Base-by-base conservation (phyloP, 2,113 vertebrate species). In the Origma solitaria region DNA sequence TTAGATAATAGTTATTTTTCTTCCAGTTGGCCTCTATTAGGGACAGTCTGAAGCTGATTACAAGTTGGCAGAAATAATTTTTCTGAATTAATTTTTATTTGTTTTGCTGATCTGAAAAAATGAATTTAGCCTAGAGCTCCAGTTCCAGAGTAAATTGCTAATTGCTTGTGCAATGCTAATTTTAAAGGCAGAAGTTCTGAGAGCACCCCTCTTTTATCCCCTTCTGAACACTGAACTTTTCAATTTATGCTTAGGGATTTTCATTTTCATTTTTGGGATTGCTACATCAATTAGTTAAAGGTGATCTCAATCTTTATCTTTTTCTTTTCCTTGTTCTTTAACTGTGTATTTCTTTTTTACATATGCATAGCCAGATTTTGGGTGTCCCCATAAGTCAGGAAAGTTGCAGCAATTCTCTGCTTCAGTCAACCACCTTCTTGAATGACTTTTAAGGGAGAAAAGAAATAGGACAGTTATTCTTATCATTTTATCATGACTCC, bases 31-130 rank as follows among this genome's bases (percentile, higher is more conserved):
- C n/a, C 18, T 89, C 38, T 71, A 33, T 56, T 85, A 82, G 27
- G 12, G 31, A 76, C 76, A 68, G 15, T 73, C 78, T 80, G 62
- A 75, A 72, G 50, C 49, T 82, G 49, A 62, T 60, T 79, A 66
- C 15, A 33, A 28, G 33, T 44, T 78, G 28, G 30, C 72, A 87
- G 58, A 85, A 85, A 80, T 65, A 72, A 25, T 49, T 82, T 71
- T 78, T 91, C 13, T 56, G 49, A 75, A 90, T 51, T 71, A 72
- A 44, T 90, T 85, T 78, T 45, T 8, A 50, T 69, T 71, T 81
- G 40, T 82, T 95, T 94, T 94, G 19, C 64, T 86, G 61, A 51
- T 89, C 38, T 75, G 72, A 81, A 91, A 86, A 92, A 86, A 45
- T 11, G 0, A 75, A 82, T 69, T 90, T 79, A 71, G 42, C 38